phyloP scores from a whole-genome alignment of 2,113 vertebrate genomes.

The Sporophila hypoxantha region DNA sequence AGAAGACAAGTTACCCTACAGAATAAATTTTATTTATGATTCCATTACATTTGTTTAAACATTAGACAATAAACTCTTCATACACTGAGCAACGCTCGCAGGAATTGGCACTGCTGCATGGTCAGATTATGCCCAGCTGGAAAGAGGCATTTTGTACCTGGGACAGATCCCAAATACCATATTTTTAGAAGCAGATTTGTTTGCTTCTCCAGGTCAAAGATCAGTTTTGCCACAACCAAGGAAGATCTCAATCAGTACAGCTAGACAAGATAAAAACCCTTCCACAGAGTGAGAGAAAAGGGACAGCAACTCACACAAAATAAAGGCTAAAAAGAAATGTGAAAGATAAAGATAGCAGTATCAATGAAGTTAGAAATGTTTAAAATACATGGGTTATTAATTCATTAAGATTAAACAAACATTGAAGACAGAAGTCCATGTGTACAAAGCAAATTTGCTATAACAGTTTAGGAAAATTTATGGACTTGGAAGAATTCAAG shows the following conservation, averaged over 20 bases:
- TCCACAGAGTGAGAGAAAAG: not conserved
- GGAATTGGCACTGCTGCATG: not conserved
- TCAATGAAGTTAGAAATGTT: not conserved
- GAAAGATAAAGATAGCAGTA: not conserved
- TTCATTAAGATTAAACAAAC: constrained; percentile 1
- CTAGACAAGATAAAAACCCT: not conserved
- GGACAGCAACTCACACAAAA: not conserved
- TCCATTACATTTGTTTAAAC: constrained; percentile 27
- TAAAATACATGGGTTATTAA: not conserved
- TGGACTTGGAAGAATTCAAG: not conserved
- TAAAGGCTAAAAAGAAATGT: not conserved
- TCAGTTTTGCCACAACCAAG: not conserved
- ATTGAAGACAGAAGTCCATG: not conserved
- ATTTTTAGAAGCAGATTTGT: constrained; percentile 40
- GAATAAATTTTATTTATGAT: constrained; percentile 9
- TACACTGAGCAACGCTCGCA: not conserved
- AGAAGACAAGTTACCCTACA: not conserved
- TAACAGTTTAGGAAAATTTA: not conserved
- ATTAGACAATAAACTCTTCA: not conserved
- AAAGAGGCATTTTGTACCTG: constrained; percentile 31
- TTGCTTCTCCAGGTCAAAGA: constrained; percentile 43
- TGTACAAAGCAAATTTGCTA: not conserved
- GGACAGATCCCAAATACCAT: not conserved
- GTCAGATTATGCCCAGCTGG: constrained; percentile 10
- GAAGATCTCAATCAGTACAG: not conserved